Base-by-base conservation (phyloP, 2,113 vertebrate genomes). In the Cariama cristata region DNA sequence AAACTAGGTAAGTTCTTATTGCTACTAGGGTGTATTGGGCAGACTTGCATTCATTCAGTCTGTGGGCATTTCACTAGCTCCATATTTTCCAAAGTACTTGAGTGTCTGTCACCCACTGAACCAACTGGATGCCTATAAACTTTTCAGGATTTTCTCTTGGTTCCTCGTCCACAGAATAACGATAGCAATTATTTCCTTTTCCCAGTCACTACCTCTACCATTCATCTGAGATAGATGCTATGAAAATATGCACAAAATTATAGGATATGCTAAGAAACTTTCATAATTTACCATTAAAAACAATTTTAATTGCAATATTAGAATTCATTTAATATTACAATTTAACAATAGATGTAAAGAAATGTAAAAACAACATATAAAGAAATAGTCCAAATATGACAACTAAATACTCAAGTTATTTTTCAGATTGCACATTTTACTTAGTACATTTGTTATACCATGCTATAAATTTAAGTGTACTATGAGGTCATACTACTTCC, bases 161-260 rank as follows among this genome's bases (percentile, higher is more conserved):
- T 52, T 92, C 9, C 15, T 82, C 8, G 66, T 35, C 13, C 17
- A 60, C 49, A 77, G 26, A 42, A n/a, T 18, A 75, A 58, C 0
- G 0, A 4, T 14, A 67, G 4, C 27, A 32, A 32, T 63, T 50
- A 24, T 60, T 89, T 84, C 5, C 2, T 87, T 86, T 91, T 86
- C 22, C 9, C 12, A 52, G 0, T 40, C 2, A 6, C 23, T 56
- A 19, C 5, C 7, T 52, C 11, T 59, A 15, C 9, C 13, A 14
- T 9, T 87, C 11, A 22, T 38, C 21, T 85, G 21, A 71, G 30
- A 30, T 0, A 19, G 33, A 42, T 14, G 2, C 6, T 45, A 6
- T 42, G 77, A 81, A 79, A 75, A 79, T 35, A 13, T 0, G 1
- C 13, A n/a, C 1, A 35, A 47, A 71, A 64, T 52, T 49, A 33